Percentiles rank a stretch among this genome's conserved stretches.
Conservation (phyloP, 1,140 invertebrate species). For the Melitaea cinxia region DNA sequence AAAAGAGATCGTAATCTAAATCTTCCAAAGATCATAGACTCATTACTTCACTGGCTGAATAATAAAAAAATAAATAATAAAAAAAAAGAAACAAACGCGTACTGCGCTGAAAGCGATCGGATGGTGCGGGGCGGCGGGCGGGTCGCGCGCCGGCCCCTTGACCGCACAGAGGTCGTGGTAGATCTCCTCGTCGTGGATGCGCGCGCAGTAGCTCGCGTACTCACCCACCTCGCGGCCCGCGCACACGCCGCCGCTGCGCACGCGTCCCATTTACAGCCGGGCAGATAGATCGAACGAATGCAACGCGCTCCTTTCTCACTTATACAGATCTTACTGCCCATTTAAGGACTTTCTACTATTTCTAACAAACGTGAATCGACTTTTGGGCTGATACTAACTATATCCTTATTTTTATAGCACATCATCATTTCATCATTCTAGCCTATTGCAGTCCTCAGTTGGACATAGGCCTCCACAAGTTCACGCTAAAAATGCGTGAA, state of each 20-base stretch:
- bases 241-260: slow-evolving; percentile 53
- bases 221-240: slow-evolving; percentile 81
- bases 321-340: no score
- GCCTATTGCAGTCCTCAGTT: no score
- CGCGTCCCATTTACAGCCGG: slow-evolving; percentile 35
- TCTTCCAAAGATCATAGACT: background rate
- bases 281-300: background rate
- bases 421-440: no score
- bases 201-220: slow-evolving; percentile 85
- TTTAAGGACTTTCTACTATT: no score
- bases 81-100: slow-evolving; percentile 54
- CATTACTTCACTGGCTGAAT: slow-evolving; percentile 25
- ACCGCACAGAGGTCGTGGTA: slow-evolving; percentile 91
- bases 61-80: no score
- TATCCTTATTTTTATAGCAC: no score
- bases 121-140: slow-evolving; percentile 50
- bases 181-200: slow-evolving; percentile 89
- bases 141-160: slow-evolving; percentile 55
- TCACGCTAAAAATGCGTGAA: no score
- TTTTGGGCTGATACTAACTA: no score
- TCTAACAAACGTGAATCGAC: no score
- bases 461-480: no score
- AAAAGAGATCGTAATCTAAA: background rate
- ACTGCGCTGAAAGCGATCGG: slow-evolving; percentile 69
- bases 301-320: no score